A percentile compares a stretch with the other conserved stretches of the same genome.
phyloP scores from a whole-genome alignment of 2,113 vertebrate genomes.

The Vidua chalybeata region DNA sequence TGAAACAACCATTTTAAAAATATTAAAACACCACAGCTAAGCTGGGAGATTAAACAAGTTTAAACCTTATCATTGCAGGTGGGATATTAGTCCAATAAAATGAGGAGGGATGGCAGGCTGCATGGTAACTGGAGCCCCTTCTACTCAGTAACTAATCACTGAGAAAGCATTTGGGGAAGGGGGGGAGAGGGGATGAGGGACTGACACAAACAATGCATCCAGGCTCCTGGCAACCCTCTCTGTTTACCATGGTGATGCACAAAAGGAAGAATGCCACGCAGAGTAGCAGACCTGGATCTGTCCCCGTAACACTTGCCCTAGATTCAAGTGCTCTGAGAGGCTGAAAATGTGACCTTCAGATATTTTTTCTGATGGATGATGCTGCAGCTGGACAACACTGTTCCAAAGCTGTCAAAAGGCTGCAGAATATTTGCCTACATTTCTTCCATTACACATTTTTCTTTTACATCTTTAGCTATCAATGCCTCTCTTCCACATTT shows the following conservation, averaged over 20 bases:
- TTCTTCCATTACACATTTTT: background rate
- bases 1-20: slow-evolving; percentile 69
- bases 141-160: slow-evolving; percentile 63
- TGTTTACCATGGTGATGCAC: slow-evolving; percentile 67
- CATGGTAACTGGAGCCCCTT: slow-evolving; percentile 60
- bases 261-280: slow-evolving; percentile 10
- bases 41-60: slow-evolving; percentile 72
- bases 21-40: slow-evolving; percentile 70
- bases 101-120: slow-evolving; percentile 44
- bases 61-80: slow-evolving; percentile 66
- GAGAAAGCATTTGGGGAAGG: slow-evolving; percentile 65
- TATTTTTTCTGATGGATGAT: background rate
- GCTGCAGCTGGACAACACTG: background rate
- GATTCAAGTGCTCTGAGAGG: slow-evolving; percentile 13
- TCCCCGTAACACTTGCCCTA: slow-evolving; percentile 44
- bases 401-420: background rate
- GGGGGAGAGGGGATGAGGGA: slow-evolving; percentile 35
- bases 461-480: background rate
- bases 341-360: slow-evolving; percentile 38
- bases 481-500: background rate
- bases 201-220: slow-evolving; percentile 36
- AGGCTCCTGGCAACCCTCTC: slow-evolving; percentile 61
- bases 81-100: slow-evolving; percentile 67
- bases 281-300: background rate
- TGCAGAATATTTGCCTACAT: background rate